Evolutionary conservation across 2,888 invertebrate species (phyloP), one percentile per base, ranked within the genome.

Genomic region (Orthosia cruda): DNA sequence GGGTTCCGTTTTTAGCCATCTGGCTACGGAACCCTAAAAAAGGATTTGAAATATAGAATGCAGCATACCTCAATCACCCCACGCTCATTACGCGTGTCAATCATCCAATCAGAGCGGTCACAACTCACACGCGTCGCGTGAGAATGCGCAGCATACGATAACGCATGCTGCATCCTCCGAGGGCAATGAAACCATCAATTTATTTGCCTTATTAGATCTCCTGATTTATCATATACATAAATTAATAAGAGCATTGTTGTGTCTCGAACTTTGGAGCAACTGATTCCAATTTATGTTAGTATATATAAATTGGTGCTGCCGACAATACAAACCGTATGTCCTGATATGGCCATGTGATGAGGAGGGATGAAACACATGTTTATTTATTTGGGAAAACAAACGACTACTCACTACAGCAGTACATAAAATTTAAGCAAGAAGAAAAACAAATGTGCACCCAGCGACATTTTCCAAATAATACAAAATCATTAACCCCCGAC

Each of bases 71-170:
- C 82, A 77, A 71, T 47, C 73, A 55, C 83, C 89, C 90, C 87
- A 89, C 89, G 86, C 80, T 87, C 85, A 88, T 88, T 84, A 88
- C 78, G 83, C 82, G 85, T 87, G 90, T 92, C 94, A 93, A 94
- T 94, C 94, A 93, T 93, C 90, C 92, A 94, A 94, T 94, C 91
- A 93, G 87, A 90, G 85, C 89, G 85, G 90, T 92, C 91, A 91
- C 91, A 91, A 89, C 90, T 86, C 74, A 89, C 88, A 90, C 90
- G 87, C 85, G 87, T 88, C 88, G 89, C 91, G 94, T 95, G 95
- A 92, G 94, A 95, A 87, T 89, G 86, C 77, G 89, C 88, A 84
- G 88, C 67, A 64, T 58, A 81, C 74, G 81, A 91, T 89, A 91
- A 91, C 91, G 89, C 89, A 88, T 86, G 90, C 91, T 92, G 85